phyloP scores from a whole-genome alignment of 2,113 vertebrate genomes.

The Eurystomus gularis region DNA sequence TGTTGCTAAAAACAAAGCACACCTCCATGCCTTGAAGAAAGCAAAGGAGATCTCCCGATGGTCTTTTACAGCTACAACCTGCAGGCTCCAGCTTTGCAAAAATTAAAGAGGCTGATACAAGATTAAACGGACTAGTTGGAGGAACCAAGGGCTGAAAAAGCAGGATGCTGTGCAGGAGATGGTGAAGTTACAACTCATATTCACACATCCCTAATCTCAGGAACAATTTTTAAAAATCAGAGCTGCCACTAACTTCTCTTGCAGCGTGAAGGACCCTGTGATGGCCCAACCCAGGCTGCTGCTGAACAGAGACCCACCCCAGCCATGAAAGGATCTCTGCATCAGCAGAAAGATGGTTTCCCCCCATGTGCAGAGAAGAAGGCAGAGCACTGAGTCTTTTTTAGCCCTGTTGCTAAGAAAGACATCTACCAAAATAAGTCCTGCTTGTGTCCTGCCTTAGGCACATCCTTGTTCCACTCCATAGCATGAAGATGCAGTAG shows the following conservation, averaged over 20 bases:
- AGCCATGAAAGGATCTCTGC: not conserved
- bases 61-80: not conserved
- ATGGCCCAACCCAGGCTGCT: not conserved
- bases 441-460: not conserved
- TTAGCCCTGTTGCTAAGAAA: not conserved
- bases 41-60: not conserved
- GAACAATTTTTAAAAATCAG: not conserved
- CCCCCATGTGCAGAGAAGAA: not conserved
- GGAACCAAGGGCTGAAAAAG: not conserved
- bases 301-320: not conserved
- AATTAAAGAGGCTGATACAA: rapidly evolving
- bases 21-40: not conserved
- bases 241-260: not conserved
- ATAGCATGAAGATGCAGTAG: rapidly evolving
- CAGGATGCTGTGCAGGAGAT: not conserved
- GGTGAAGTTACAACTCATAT: not conserved
- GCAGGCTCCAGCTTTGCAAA: not conserved
- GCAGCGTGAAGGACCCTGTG: not conserved
- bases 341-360: not conserved
- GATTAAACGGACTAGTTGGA: not conserved
- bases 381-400: not conserved
- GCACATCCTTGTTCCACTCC: not conserved
- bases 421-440: not conserved
- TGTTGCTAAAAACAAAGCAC: not conserved
- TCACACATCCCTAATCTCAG: not conserved